Base-by-base conservation (phyloP, 2,113 vertebrate genomes). In the Hippoglossus stenolepis region DNA sequence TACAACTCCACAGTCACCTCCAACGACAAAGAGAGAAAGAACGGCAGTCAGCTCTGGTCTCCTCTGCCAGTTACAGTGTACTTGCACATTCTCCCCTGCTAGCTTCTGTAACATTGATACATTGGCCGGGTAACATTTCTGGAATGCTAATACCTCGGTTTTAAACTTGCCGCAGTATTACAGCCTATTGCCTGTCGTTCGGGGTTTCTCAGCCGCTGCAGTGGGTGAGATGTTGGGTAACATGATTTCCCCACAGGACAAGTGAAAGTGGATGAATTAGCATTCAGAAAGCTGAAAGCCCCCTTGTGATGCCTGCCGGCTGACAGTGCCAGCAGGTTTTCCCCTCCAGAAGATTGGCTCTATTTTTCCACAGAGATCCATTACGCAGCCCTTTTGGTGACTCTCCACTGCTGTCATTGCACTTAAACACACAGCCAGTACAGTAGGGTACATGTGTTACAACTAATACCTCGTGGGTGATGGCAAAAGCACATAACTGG, bases 211-310 rank as follows among this genome's bases (percentile, higher is more conserved):
- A 70, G 79, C 73, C 71, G 70, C 80, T 77, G 83, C 81, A 47
- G 66, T 35, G 35, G 79, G 79, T 73, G 70, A 84, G 67, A 88
- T 73, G 85, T 84, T 69, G 80, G 76, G 78, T 73, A 85, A 83
- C 81, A 77, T 90, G 85, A 93, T 92, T 91, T 91, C 90, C 91
- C 89, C 75, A 75, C 68, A 85, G 89, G 87, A 89, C 82, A 77
- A 75, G 77, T 75, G 75, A 82, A 89, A 88, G 86, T 87, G 85
- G 87, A 82, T 78, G 78, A 90, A 93, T 91, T 91, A 90, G 88
- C 87, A 92, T 93, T 88, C 82, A 80, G 80, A 91, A 87, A 77
- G 81, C 80, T 90, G 89, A 91, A 88, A 91, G 79, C 83, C 91
- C 91, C 85, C 88, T 83, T 75, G 91, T 61, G 90, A 85, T 63